Percentiles rank a stretch among this genome's conserved stretches.
phyloP scores from a whole-genome alignment of 2,797 vertebrate genomes.

The Scleropages formosus region DNA sequence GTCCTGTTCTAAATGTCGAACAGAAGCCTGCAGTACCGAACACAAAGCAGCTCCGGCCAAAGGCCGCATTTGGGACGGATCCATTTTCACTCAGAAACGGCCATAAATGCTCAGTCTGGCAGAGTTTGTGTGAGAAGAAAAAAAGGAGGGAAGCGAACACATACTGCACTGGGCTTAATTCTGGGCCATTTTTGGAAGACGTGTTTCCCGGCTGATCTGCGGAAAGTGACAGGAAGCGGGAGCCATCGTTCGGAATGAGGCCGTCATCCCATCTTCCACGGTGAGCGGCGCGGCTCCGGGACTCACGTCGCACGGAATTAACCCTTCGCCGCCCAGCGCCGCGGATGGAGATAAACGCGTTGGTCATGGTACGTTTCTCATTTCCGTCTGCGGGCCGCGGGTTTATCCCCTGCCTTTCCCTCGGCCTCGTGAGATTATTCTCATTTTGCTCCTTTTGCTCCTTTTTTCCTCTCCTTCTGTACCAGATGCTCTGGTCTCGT shows the following conservation, averaged over 20 bases:
- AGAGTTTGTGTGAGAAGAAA: neutral
- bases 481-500: constrained; percentile 61
- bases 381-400: constrained; percentile 53
- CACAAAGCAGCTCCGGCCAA: neutral
- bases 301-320: constrained; percentile 64
- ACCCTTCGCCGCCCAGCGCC: constrained; percentile 48
- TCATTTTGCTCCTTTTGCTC: constrained; percentile 26
- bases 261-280: constrained; percentile 52
- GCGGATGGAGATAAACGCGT: constrained; percentile 72
- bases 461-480: constrained; percentile 41
- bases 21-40: neutral
- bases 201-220: constrained; percentile 50
- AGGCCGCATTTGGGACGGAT: neutral
- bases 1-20: constrained; percentile 7
- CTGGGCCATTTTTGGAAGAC: constrained; percentile 12
- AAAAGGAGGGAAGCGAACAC: neutral
- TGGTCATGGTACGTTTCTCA: constrained; percentile 76
- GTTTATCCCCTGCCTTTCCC: constrained; percentile 44
- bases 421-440: constrained; percentile 25
- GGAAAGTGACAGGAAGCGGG: constrained; percentile 54
- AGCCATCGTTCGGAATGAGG: constrained; percentile 54
- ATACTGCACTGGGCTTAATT: constrained; percentile 28
- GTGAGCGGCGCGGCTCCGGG: constrained; percentile 68
- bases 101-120: constrained; percentile 5
- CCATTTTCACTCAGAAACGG: neutral